Evolutionary conservation across 2,113 vertebrate genomes (phyloP), one percentile per base, ranked within the genome.

Genomic region (Rattus norvegicus): DNA sequence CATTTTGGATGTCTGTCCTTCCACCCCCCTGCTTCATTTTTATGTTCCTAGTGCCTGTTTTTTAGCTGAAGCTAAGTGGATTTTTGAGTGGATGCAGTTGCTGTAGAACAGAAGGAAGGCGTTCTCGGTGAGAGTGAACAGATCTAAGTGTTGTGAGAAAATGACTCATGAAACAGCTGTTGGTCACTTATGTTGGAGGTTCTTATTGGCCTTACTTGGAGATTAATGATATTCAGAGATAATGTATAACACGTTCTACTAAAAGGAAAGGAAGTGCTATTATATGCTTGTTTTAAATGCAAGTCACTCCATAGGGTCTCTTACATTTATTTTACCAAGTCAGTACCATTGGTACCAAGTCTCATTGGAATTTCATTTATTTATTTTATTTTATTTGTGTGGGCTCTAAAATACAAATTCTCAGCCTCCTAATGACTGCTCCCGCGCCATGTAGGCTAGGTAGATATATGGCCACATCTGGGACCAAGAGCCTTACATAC

Each of bases 181-280:
- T 59, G 87, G 72, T 84, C 52, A 54, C 65, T 47, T 90, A 69
- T 22, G 47, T 11, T 56, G 61, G 69, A 76, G 69, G 10, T 70
- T 83, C 93, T 97, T 47, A 94, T 30, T 92, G 86, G 84, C 86
- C 30, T 94, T 92, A 88, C 86, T 81, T 93, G 33, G 52, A 96
- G 39, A 67, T 79, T 67, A 73, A n/a, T 93, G 33, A 77, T 92
- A 73, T 22, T 92, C 22, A 92, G 43, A 61, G 76, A 65, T 90
- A 81, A 86, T 7, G 33, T 63, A 49, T 93, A 47, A 67, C 63
- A 26, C 43, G 22, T 56, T 90, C 67, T 95, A 20, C 33, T 52
- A 59, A 88, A 72, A 56, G 54, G 88, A 75, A 86, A 83, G 49
- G 70, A 95, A 87, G 43, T 90, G 19, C 36, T 20, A 67, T 16